Conservation (phyloP, 2,888 invertebrate species). For the Apamea crenata region DNA sequence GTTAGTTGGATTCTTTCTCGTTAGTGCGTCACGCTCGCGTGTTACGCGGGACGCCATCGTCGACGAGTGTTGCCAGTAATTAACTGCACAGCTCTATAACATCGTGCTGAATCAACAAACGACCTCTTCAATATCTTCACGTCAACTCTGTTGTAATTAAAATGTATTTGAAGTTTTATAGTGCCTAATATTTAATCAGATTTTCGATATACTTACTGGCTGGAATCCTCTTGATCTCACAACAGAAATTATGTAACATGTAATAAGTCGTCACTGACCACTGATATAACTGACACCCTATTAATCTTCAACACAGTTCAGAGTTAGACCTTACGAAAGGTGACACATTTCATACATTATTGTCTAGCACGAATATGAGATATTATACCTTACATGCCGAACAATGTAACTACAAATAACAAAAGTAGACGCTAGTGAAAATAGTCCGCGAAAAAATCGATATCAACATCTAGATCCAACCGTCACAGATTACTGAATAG, state of each 20-base stretch:
- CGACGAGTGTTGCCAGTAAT: conserved; percentile 24
- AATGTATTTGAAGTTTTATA: background rate
- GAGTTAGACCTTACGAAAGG: background rate
- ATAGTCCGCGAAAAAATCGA: background rate
- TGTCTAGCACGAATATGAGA: background rate
- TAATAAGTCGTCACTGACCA: no score
- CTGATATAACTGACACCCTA: background rate
- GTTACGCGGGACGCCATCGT: conserved; percentile 4
- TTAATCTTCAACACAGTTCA: background rate
- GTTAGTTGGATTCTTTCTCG: conserved; percentile 24
- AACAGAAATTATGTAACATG: background rate
- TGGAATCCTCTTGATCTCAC: background rate
- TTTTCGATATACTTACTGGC: background rate
- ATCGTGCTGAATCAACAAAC: background rate
- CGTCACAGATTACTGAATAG: no score
- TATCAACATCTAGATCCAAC: background rate
- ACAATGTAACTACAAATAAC: background rate
- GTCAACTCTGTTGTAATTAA: background rate
- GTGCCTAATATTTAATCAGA: background rate
- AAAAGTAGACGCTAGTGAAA: background rate
- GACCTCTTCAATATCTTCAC: no score
- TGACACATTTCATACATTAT: background rate
- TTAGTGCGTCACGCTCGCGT: background rate
- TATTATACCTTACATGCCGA: background rate
- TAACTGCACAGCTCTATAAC: conserved; percentile 14